Conservation (phyloP, 2,888 invertebrate species). For the Strigamia transsilvanica region DNA sequence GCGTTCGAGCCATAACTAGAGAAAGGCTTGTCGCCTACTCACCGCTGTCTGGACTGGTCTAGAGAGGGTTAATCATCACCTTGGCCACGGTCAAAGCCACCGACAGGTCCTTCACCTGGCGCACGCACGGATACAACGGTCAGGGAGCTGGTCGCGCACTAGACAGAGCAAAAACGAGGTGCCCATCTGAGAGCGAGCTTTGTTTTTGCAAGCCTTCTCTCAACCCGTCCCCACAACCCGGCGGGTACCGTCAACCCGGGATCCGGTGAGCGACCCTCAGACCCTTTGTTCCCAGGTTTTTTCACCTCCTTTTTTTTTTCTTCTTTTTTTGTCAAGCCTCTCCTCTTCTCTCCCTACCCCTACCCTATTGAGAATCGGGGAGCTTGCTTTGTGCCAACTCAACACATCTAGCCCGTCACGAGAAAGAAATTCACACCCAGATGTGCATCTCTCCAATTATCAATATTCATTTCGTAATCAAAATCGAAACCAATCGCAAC, state of each 20-base stretch:
- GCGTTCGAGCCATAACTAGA: conserved; percentile 25
- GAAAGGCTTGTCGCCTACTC: conserved; percentile 26
- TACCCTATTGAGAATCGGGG: conserved; percentile 38
- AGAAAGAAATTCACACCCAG: conserved; percentile 31
- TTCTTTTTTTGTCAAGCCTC: conserved; percentile 35
- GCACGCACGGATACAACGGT: neutral
- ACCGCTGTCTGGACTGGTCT: conserved; percentile 27
- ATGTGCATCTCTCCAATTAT: neutral
- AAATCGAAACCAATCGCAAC: neutral
- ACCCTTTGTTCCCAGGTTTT: conserved; percentile 51
- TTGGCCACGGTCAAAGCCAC: neutral
- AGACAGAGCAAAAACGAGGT: conserved; percentile 33
- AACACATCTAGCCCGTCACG: conserved; percentile 1
- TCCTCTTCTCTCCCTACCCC: conserved; percentile 41
- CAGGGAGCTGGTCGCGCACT: conserved; percentile 25
- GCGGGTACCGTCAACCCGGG: conserved; percentile 48
- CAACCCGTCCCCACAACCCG: conserved; percentile 50
- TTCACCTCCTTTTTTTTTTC: conserved; percentile 36
- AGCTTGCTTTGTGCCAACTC: conserved; percentile 31
- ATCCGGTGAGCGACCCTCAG: conserved; percentile 46
- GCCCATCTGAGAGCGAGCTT: conserved; percentile 37
- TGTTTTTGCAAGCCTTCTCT: conserved; percentile 23
- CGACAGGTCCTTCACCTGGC: conserved; percentile 15
- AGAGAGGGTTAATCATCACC: conserved; percentile 29
- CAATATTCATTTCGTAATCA: neutral